Conservation (phyloP, 2,113 vertebrate species). For the Festucalex cinctus region DNA sequence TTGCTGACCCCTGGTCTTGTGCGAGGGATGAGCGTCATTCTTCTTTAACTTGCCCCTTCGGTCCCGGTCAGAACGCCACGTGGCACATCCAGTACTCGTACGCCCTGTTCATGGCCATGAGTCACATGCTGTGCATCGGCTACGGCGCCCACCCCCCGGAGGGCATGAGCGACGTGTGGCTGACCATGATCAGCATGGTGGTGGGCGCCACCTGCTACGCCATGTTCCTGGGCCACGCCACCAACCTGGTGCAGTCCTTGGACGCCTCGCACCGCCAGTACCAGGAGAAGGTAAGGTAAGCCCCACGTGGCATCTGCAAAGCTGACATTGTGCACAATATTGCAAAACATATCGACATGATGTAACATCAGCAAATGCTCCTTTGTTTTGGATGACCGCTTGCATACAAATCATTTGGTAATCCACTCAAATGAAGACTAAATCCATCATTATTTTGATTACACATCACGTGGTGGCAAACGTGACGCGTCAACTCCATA, state of each 20-base stretch:
- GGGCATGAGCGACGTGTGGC: slow-evolving; percentile 90
- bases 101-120: slow-evolving; percentile 84
- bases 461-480: slow-evolving; percentile 43
- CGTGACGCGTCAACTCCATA: slow-evolving; percentile 12
- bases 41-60: background rate
- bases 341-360: slow-evolving; percentile 38
- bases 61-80: slow-evolving; percentile 82
- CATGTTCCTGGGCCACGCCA: slow-evolving; percentile 96
- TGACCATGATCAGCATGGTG: slow-evolving; percentile 98
- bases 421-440: slow-evolving; percentile 51
- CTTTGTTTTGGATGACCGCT: background rate
- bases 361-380: slow-evolving; percentile 45
- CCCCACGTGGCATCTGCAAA: no score
- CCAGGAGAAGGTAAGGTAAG: slow-evolving; percentile 88
- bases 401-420: slow-evolving; percentile 60
- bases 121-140: slow-evolving; percentile 78
- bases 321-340: no score
- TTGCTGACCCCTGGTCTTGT: no score
- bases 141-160: slow-evolving; percentile 91
- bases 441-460: slow-evolving; percentile 17
- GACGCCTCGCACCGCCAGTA: slow-evolving; percentile 93
- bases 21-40: background rate
- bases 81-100: slow-evolving; percentile 98
- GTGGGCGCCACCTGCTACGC: slow-evolving; percentile 83
- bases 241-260: slow-evolving; percentile 91